Percentiles rank a stretch among this genome's conserved stretches.
phyloP scores from a whole-genome alignment of 2,888 invertebrate species.

The Sesamia inferens region DNA sequence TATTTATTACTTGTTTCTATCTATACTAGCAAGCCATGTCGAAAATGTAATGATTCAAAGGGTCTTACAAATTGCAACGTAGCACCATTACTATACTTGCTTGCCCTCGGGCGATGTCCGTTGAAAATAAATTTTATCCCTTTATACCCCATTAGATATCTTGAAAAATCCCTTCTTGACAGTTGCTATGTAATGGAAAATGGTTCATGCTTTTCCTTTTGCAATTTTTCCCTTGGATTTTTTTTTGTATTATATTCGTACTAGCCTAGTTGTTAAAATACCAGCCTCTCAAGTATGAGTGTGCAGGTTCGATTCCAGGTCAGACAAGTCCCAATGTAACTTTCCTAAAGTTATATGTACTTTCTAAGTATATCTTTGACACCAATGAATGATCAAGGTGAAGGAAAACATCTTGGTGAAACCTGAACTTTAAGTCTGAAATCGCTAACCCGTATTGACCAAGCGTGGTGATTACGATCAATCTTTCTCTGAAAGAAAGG shows the following conservation, averaged over 20 bases:
- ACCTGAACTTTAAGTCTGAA: no score
- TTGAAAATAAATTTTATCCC: conserved; percentile 35
- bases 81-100: conserved; percentile 52
- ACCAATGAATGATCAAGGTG: no score
- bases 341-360: no score
- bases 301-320: no score
- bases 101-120: conserved; percentile 22
- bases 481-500: no score
- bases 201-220: background rate
- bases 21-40: conserved; percentile 52
- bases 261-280: no score
- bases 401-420: no score
- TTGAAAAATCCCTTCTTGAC: conserved; percentile 10
- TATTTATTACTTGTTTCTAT: conserved; percentile 62
- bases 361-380: no score
- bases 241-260: background rate
- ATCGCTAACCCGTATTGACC: no score
- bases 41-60: conserved; percentile 59
- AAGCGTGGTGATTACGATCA: no score
- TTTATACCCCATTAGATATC: conserved; percentile 34
- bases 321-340: no score
- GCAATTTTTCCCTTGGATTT: background rate
- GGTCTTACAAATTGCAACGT: conserved; percentile 59
- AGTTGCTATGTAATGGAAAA: background rate
- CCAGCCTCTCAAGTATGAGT: no score